A percentile compares a stretch with the other conserved stretches of the same genome.
Conservation (phyloP, 2,888 invertebrate genomes). For the Sialis fuliginosa region DNA sequence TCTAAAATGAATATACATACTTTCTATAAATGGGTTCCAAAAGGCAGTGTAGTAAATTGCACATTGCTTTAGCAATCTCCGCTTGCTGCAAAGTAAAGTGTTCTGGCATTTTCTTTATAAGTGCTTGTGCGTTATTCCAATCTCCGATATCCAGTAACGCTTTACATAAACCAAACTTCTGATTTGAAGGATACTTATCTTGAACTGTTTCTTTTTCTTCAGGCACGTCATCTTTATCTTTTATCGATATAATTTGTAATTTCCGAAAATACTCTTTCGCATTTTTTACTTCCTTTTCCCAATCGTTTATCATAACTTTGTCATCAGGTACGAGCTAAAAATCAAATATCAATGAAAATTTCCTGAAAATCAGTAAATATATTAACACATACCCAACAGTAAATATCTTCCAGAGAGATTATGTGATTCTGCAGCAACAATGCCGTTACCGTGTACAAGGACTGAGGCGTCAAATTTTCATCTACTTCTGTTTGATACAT, state of each 20-base stretch:
- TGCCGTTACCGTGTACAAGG: conserved; percentile 79
- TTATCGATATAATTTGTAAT: conserved; percentile 64
- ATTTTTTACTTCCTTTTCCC: conserved; percentile 65
- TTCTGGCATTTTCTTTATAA: conserved; percentile 70
- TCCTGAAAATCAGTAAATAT: too few relatives aligned
- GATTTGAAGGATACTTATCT: conserved; percentile 51
- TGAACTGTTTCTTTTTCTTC: conserved; percentile 52
- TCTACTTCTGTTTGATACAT: conserved; percentile 47
- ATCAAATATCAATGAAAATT: not conserved
- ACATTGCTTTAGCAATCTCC: conserved; percentile 61
- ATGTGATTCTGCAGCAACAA: conserved; percentile 75
- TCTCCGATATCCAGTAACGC: conserved; percentile 76
- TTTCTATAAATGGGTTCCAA: conserved; percentile 75
- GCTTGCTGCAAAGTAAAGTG: conserved; percentile 60
- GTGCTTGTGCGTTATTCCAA: conserved; percentile 69
- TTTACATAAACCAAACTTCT: conserved; percentile 85
- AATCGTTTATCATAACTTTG: conserved; percentile 56
- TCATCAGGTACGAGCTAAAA: conserved; percentile 70
- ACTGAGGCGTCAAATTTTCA: conserved; percentile 50
- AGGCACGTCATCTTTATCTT: conserved; percentile 53
- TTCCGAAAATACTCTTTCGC: conserved; percentile 80
- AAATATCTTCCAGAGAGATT: conserved; percentile 72
- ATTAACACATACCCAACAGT: conserved; percentile 84
- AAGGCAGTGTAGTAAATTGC: conserved; percentile 61
- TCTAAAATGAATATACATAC: conserved; percentile 27